These are phyloP conservation scores for Notiomystis cincta DNA, from an alignment of 2,113 vertebrate genomes.

Conservation along the genomic window DNA sequence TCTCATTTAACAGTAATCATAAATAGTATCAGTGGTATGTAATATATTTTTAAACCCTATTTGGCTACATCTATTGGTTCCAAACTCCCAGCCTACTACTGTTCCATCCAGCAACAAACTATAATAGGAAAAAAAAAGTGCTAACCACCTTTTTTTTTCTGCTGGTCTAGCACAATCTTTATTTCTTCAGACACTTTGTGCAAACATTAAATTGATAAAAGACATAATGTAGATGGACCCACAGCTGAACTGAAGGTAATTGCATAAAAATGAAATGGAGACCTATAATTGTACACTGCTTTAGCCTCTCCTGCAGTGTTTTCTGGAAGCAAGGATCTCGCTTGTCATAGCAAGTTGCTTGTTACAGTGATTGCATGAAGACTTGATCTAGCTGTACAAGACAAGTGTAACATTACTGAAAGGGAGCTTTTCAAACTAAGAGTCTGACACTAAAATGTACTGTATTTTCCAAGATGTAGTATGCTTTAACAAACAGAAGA, in stretches of 20 bases:
- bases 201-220: slow-evolving; percentile 72
- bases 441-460: slow-evolving; percentile 53
- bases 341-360: slow-evolving; percentile 61
- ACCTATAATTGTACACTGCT: slow-evolving; percentile 70
- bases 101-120: slow-evolving; percentile 20
- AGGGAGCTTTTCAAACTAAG: slow-evolving; percentile 63
- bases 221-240: slow-evolving; percentile 58
- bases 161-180: slow-evolving; percentile 65
- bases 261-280: slow-evolving; percentile 72
- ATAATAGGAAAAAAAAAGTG: neutral
- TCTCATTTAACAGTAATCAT: slow-evolving; percentile 46
- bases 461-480: slow-evolving; percentile 45
- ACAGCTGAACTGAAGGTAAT: slow-evolving; percentile 67
- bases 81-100: slow-evolving; percentile 37
- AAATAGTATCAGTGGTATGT: slow-evolving; percentile 34
- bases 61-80: slow-evolving; percentile 42
- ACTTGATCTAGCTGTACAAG: slow-evolving; percentile 60
- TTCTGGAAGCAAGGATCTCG: slow-evolving; percentile 62
- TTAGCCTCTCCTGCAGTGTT: slow-evolving; percentile 54
- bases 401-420: slow-evolving; percentile 65
- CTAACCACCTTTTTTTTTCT: slow-evolving; percentile 39
- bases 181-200: slow-evolving; percentile 71
- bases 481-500: slow-evolving; percentile 63
- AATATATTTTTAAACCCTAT: slow-evolving; percentile 51
- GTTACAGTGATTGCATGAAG: slow-evolving; percentile 59